Base-by-base conservation (phyloP, 2,888 invertebrate genomes). In the Platycheirus albimanus region DNA sequence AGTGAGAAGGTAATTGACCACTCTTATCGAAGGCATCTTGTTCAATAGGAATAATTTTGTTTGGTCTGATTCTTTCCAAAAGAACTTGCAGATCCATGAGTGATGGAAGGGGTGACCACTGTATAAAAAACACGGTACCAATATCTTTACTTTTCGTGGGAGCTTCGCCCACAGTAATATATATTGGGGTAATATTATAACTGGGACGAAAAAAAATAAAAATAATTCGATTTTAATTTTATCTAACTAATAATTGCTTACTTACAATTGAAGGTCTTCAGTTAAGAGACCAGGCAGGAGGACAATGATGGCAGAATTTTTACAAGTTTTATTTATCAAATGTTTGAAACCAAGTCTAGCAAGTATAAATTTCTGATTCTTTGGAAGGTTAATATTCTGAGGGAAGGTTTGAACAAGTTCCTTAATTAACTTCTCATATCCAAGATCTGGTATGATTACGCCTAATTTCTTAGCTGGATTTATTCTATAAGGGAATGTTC, bases 101-200 rank as follows among this genome's bases (percentile, higher is more conserved):
- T n/a, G 78, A 74, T 6, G 72, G 72, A 2, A 69, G 36, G 7
- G 83, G 83, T 2, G 72, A 83, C 83, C 83, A 83, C n/a, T 83
- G 72, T 1, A 30, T 74, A 69, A n/a, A n/a, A n/a, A 43, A 58
- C 72, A 33, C 69, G 54, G 8, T 49, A 74, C n/a, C n/a, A n/a
- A n/a, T n/a, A 1, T 43, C 72, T 41, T 36, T 58, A 28, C 49
- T 11, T 8, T n/a, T 30, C 11, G 30, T 20, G 1, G 69, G 7
- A 0, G 45, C 8, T 19, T 64, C 58, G 0, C 69, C 72, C 6
- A 63, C 69, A 8, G 63, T 54, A 15, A 78, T 72, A 33, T 83
- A 83, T 11, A 83, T 63, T 7, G 64, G 33, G 2, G 69, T 28
- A 0, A 69, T 4, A 24, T 56, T 33, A n/a, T n/a, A n/a, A n/a